A percentile compares a stretch with the other conserved stretches of the same genome.
Evolutionary conservation across 2,797 vertebrate species (phyloP).

Genomic region (Huso huso): DNA sequence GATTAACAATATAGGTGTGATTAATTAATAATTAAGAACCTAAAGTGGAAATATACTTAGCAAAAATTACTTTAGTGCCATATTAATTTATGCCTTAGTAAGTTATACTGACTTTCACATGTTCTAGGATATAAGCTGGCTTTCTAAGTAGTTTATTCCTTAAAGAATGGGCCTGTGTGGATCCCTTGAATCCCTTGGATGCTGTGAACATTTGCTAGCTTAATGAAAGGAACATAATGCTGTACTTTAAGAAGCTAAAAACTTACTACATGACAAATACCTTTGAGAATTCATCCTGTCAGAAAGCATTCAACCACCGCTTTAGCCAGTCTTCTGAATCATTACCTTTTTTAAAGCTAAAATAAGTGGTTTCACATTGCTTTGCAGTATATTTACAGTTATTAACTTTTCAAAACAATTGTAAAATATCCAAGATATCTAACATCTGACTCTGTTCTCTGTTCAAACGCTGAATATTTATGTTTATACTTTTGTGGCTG

Average conservation of each 20-base stretch:
- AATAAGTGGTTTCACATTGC: no score
- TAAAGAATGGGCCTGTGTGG: background rate
- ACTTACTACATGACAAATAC: background rate
- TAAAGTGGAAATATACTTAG: no score
- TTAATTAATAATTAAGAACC: no score
- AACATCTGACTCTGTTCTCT: no score
- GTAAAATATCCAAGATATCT: no score
- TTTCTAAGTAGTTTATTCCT: background rate
- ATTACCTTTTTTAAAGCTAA: background rate
- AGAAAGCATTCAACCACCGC: background rate
- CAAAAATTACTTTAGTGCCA: no score
- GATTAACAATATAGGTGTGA: no score
- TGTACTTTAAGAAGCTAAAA: background rate
- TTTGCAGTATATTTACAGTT: no score
- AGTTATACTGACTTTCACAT: background rate
- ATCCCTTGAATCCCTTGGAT: background rate
- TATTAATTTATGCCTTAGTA: no score
- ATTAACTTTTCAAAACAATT: no score
- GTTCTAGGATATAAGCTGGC: background rate
- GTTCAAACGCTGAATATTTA: no score
- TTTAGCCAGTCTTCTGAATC: background rate
- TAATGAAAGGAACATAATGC: conserved; percentile 4
- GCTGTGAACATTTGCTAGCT: background rate
- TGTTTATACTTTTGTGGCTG: no score
- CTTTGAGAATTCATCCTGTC: background rate